Evolutionary conservation across 2,113 vertebrate species (phyloP), one percentile per base, ranked within the genome.

Genomic region (Pygoscelis adeliae): DNA sequence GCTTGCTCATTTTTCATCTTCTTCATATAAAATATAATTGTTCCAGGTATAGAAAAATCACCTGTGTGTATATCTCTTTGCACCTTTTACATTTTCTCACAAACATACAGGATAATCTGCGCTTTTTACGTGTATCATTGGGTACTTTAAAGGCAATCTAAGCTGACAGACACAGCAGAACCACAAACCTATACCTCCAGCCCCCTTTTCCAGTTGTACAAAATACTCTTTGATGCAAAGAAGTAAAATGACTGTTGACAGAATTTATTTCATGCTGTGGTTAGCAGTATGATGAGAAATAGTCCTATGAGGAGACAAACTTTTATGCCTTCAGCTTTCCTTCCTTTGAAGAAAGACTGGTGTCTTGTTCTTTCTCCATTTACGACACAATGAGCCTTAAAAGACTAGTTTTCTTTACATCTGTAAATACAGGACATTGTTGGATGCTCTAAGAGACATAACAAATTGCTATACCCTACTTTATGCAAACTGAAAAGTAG

Each of bases 61-160:
- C 2, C 7, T 49, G 18, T 0, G 1, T 63, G 3, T 74, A 3
- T 38, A 58, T 25, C 8, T 56, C 5, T 66, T 70, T 62, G 10
- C 27, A 85, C 2, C 14, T 21, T 78, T 49, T 62, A 44, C 2
- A 12, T 52, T 80, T 70, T 62, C 29, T 62, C 34, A 29, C 10
- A 84, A 32, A 17, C 3, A 32, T n/a, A 19, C 9, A 50, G 16
- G 12, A 22, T 27, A 78, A 5, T 8, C 25, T 52, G 12, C 8
- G 2, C 2, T 34, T 87, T 83, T 82, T 58, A 36, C 3, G 3
- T 22, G 8, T 25, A 21, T 82, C 46, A 21, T 6, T 74, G 8
- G 4, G 13, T 47, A 58, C 22, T 83, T 80, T 22, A 49, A 55
- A 69, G 25, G n/a, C 32, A 70, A 25, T 46, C 14, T 77, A 66